These are phyloP conservation scores for Chloebia gouldiae DNA, from an alignment of 2,113 vertebrate species.

Conservation along the genomic window DNA sequence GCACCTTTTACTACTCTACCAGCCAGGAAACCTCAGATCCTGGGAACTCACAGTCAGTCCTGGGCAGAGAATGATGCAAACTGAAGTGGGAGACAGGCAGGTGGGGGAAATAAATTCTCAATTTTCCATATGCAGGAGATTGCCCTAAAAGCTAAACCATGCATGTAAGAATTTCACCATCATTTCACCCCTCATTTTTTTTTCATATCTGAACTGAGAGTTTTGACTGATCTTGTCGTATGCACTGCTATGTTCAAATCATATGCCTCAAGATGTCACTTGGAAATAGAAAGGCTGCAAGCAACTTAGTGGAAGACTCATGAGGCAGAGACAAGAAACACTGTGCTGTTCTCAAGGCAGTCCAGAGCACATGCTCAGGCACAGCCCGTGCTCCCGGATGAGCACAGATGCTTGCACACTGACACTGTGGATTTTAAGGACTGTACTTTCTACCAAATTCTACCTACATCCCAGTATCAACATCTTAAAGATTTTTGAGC, in stretches of 20 bases:
- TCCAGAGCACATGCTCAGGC: background rate
- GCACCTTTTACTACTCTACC: background rate
- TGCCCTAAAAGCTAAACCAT: background rate
- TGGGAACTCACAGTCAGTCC: background rate
- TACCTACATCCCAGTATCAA: background rate
- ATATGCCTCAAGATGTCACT: background rate
- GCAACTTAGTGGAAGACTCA: background rate
- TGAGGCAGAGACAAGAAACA: background rate
- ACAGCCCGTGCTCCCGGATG: background rate
- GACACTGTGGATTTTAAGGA: background rate
- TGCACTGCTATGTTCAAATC: background rate
- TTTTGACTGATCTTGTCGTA: background rate
- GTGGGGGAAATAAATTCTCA: background rate
- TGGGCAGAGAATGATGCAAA: background rate
- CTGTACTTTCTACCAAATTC: background rate
- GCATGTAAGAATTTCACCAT: background rate
- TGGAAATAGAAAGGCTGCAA: background rate
- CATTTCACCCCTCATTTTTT: background rate
- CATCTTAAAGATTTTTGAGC: background rate
- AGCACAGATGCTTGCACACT: background rate
- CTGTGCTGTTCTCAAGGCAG: background rate
- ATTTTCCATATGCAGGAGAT: background rate
- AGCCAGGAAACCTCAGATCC: background rate
- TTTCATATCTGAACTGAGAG: background rate
- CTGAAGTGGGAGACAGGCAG: background rate